These are phyloP conservation scores for Haliclona indistincta DNA, from an alignment of 37 sponge, comb jelly and placozoan species.

Conservation along the genomic window DNA sequence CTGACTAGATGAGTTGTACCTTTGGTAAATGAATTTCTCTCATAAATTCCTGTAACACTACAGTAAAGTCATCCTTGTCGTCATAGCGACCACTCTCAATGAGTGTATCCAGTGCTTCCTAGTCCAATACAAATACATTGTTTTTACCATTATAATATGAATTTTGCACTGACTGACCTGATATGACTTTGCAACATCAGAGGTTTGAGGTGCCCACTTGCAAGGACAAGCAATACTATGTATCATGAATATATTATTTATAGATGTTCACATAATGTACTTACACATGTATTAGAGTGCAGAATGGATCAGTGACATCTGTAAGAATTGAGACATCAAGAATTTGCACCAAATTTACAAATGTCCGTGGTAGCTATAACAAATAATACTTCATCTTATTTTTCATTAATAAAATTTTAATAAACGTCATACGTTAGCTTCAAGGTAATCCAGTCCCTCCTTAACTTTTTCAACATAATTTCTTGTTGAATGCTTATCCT, in stretches of 20 bases:
- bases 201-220: neutral
- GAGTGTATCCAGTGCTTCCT: conserved; percentile 13
- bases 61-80: conserved; percentile 37
- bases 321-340: conserved; percentile 38
- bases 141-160: neutral
- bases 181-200: neutral
- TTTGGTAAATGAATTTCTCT: conserved; percentile 4
- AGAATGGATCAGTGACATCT: conserved; percentile 1
- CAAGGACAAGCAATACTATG: neutral
- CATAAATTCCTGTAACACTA: conserved; percentile 38
- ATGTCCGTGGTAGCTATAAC: conserved; percentile 32
- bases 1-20: neutral
- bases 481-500: too few relatives aligned
- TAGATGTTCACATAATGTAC: too few relatives aligned
- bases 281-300: conserved; percentile 30
- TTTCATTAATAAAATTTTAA: too few relatives aligned
- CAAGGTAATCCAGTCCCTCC: too few relatives aligned
- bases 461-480: too few relatives aligned
- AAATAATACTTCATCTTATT: too few relatives aligned
- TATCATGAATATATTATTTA: too few relatives aligned
- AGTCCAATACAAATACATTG: neutral
- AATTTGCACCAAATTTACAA: conserved; percentile 36
- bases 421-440: too few relatives aligned
- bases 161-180: conserved; percentile 9
- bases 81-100: conserved; percentile 7